Base-by-base conservation (phyloP, 2,797 vertebrate genomes). In the Sphaeramia orbicularis region DNA sequence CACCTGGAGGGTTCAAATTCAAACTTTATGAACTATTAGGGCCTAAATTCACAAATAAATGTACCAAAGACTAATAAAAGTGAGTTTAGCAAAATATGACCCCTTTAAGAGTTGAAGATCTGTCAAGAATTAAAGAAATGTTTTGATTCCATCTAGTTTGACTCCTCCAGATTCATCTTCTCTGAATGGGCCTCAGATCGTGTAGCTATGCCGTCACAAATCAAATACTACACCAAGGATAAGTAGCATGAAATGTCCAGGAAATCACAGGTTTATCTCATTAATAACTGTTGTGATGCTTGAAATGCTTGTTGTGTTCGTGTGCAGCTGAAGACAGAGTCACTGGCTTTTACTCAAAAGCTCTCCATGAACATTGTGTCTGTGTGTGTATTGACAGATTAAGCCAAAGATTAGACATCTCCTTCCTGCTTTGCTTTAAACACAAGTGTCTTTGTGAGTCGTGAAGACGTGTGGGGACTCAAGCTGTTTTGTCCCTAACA, bases 401-500 rank as follows among this genome's bases (percentile, higher is more conserved):
- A 94, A 91, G 81, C 87, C 53, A 78, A 64, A 93, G 93, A 95
- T 95, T 94, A 95, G 91, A 90, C 83, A 86, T 92, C 93, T 95
- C 62, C 63, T 83, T 80, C 65, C 51, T 49, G 70, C 44, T 32
- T 19, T 14, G 71, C 56, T 52, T 68, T 50, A 63, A 61, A 72
- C 67, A 58, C 7, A 13, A 87, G 92, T 90, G 95, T 94, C 94
- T 95, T 91, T 95, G 95, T 93, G 91, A 90, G 93, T 92, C 94
- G 92, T 93, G 91, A 88, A 88, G 87, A 91, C 86, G 40, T 84
- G 83, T 80, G 89, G 91, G 93, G 94, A 76, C 89, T 94, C 92
- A 89, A 93, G 91, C 88, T 88, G 92, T 94, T 96, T 96, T 95
- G 94, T 95, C 94, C 94, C 90, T 81, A 86, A 91, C 63, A 88